Evolutionary conservation across 2,797 vertebrate species (phyloP).

Genomic region (Thalassophryne amazonica): DNA sequence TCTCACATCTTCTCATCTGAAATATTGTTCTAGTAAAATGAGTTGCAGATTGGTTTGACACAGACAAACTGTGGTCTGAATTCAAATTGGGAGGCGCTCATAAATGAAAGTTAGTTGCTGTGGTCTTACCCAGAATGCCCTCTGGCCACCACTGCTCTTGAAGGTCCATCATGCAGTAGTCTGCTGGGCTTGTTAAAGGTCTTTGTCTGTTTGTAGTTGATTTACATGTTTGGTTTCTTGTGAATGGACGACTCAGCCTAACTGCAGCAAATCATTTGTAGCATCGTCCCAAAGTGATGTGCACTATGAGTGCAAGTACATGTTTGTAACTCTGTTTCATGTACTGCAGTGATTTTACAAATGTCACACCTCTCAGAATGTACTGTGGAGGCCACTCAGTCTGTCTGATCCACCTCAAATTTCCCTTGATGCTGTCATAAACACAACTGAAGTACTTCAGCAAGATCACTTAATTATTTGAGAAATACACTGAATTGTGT

Average conservation of each 20-base stretch:
- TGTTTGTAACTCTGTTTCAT: too few species aligned
- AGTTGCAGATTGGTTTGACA: constrained; percentile 38
- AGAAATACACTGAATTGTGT: too few species aligned
- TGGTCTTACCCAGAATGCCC: constrained; percentile 40
- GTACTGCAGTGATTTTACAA: too few species aligned
- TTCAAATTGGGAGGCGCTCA: constrained; percentile 14
- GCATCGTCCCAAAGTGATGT: not conserved
- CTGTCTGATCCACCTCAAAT: too few species aligned
- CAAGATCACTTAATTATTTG: too few species aligned
- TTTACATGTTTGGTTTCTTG: constrained; percentile 22
- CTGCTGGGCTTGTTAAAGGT: constrained; percentile 27
- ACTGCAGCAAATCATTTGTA: constrained; percentile 2
- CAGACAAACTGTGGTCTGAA: constrained; percentile 39
- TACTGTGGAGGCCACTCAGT: too few species aligned
- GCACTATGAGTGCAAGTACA: not conserved
- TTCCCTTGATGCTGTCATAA: too few species aligned
- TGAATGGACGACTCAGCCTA: not conserved
- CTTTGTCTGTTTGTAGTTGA: constrained; percentile 31
- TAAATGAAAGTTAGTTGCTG: constrained; percentile 42
- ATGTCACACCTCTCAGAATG: too few species aligned
- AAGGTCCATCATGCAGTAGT: constrained; percentile 33
- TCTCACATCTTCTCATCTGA: constrained; percentile 1
- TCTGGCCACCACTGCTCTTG: constrained; percentile 42
- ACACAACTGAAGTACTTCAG: too few species aligned
- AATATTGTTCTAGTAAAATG: constrained; percentile 37